Conservation (phyloP, 92 coral and sea anemone genomes). For the Hydrozoanthus gracilis region DNA sequence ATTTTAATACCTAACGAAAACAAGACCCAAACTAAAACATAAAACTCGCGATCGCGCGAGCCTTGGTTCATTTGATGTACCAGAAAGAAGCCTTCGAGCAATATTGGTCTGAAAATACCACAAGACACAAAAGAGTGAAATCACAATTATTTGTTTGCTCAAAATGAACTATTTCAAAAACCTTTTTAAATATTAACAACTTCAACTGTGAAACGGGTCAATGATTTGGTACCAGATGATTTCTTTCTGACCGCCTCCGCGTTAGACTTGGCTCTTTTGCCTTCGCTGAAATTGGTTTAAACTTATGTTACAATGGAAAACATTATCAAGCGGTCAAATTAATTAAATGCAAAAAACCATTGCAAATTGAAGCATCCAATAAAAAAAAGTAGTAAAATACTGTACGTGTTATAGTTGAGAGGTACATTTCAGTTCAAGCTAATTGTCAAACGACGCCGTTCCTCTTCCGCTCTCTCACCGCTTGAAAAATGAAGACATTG, state of each 20-base stretch:
- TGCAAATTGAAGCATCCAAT: neutral
- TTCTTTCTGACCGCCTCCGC: too few relatives aligned
- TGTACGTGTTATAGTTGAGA: too few relatives aligned
- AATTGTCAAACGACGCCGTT: too few relatives aligned
- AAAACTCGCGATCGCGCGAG: neutral
- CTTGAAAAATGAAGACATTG: too few relatives aligned
- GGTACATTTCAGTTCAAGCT: too few relatives aligned
- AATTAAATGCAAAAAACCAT: neutral
- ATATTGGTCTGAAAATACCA: too few relatives aligned
- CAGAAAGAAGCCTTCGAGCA: neutral
- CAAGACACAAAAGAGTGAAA: neutral
- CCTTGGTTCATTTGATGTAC: neutral
- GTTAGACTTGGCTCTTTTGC: neutral
- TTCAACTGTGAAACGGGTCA: too few relatives aligned
- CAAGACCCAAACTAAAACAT: neutral
- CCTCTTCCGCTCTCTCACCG: too few relatives aligned
- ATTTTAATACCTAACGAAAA: neutral
- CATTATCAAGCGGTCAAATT: neutral
- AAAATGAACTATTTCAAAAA: neutral
- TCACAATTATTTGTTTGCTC: neutral
- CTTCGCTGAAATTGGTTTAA: neutral
- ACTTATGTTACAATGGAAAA: neutral
- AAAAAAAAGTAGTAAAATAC: neutral
- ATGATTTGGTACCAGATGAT: neutral
- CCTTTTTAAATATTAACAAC: too few relatives aligned